phyloP scores from a whole-genome alignment of 2,888 invertebrate genomes.

The Hyles lineata region DNA sequence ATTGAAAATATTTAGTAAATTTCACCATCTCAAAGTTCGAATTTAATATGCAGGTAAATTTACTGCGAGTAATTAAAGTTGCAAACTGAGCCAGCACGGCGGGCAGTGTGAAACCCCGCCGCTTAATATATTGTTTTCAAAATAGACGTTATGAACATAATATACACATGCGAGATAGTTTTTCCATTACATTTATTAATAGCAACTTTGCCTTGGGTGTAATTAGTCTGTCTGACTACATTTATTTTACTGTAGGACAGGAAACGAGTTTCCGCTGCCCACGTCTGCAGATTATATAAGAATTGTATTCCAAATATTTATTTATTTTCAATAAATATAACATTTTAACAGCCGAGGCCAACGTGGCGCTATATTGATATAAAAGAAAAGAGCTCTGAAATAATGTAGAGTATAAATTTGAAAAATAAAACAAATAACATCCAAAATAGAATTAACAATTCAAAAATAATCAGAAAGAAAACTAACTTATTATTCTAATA shows the following conservation, averaged over 20 bases:
- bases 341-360: too few species aligned
- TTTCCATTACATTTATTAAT: neutral
- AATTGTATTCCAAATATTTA: too few species aligned
- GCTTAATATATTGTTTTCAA: slow-evolving; percentile 9
- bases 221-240: neutral
- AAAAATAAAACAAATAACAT: too few species aligned
- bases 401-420: too few species aligned
- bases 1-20: slow-evolving; percentile 2
- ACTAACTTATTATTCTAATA: too few species aligned
- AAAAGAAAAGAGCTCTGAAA: too few species aligned
- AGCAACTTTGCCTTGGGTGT: neutral
- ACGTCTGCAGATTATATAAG: too few species aligned
- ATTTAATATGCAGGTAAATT: slow-evolving; percentile 17
- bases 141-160: neutral
- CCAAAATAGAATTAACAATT: too few species aligned
- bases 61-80: slow-evolving; percentile 16
- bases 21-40: neutral
- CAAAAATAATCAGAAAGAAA: too few species aligned
- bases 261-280: neutral
- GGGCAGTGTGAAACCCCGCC: neutral
- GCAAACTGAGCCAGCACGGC: neutral
- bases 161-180: neutral
- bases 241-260: neutral
- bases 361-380: too few species aligned
- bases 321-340: too few species aligned